Evolutionary conservation across 2,113 vertebrate genomes (phyloP), one percentile per base, ranked within the genome.

Genomic region (Lates calcarifer): DNA sequence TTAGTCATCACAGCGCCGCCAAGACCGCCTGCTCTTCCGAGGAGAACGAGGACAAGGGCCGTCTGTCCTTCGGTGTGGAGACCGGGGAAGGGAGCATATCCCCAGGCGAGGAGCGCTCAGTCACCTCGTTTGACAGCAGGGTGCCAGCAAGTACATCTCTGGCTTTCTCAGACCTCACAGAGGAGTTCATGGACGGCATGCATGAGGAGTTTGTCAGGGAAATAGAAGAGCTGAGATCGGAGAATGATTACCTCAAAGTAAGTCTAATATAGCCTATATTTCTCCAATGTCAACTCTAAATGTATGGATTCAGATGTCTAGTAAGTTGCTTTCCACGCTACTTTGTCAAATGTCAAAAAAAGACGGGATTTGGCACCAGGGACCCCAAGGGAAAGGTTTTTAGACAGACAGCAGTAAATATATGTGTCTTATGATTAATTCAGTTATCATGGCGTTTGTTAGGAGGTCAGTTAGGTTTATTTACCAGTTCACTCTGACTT

Each of bases 221-320:
- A 80, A 96, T 99, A 86, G 98, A 99, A 73, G 98, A 99, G 85
- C 94, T 99, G 84, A 95, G 98, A 77, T 98, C 98, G 0, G 98
- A 99, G 91, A 99, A 99, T 75, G 98, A 98, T 91, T 99, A 99
- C 92, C 96, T 99, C 84, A 99, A 99, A 97, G 98, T 99, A 94
- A 92, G 95, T 85, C 3, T 10, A 4, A 4, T 9, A 33, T 6
- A 24, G 53, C n/a, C n/a, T n/a, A n/a, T n/a, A n/a, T 5, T 29
- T 10, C 3, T 41, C 1, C 37, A 13, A 7, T 57, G n/a, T 37
- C 17, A 39, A 0, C 15, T 20, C 9, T 26, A 2, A 12, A 8
- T 43, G 28, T 56, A 51, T 53, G 14, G 10, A 33, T 55, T 74
- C 17, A 39, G 5, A 43, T 69, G 13, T 37, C 3, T 13, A 28